Base-by-base conservation (phyloP, 2,797 vertebrate species). In the Syngnathus rostellatus region DNA sequence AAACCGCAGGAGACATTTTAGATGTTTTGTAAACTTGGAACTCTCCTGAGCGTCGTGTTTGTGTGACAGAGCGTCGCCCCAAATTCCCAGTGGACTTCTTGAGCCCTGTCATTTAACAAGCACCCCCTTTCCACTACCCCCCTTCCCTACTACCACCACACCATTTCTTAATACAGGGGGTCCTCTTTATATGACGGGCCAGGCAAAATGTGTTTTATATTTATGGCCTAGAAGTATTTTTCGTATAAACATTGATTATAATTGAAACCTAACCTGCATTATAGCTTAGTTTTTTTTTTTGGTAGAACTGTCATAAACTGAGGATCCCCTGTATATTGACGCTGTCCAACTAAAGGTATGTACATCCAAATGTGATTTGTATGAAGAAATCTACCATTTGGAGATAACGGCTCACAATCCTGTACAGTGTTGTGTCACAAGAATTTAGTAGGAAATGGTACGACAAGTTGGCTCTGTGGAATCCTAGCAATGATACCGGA, bases 1-100 rank as follows among this genome's bases (percentile, higher is more conserved):
- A 88, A 85, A 87, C 82, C 77, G 77, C 79, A 76, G 86, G 85
- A 88, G 86, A 86, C 84, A 83, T 88, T 86, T 89, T 81, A 19
- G 84, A 87, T 91, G 88, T 92, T 90, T 90, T 89, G 87, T 91
- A 89, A 85, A 83, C 73, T 81, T 83, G 75, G 72, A 86, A 85
- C 81, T 79, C 83, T 85, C 43, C 85, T 85, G 81, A 85, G 84
- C 87, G 76, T 86, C 86, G 86, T 90, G 86, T 90, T 88, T 85
- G 77, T 85, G 83, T 86, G 85, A 87, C 82, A 74, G 81, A 80
- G 81, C 77, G 82, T 76, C 82, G 79, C 76, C 73, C 79, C 72
- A 64, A 45, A 55, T 66, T 51, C 54, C 46, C 62, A 6, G 71
- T 71, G 46, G 23, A 79, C 81, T 80, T 81, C 81, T 87, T 83